Base-by-base conservation (phyloP, 1,140 invertebrate genomes). In the Idris sp. region DNA sequence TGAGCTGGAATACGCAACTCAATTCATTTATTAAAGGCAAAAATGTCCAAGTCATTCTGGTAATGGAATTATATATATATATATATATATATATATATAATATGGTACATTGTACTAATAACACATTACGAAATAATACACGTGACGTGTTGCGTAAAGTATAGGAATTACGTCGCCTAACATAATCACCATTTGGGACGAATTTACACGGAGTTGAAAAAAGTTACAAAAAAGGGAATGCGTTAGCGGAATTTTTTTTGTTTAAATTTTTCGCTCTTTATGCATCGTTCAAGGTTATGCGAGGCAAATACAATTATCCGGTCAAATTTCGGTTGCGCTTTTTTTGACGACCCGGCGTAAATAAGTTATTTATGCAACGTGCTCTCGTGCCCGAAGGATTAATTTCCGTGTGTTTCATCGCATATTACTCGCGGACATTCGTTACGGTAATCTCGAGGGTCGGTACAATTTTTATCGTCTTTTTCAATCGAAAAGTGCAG, bases 81-180 rank as follows among this genome's bases (percentile, higher is more conserved):
- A n/a, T n/a, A n/a, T n/a, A n/a, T n/a, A n/a, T n/a, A n/a, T n/a
- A n/a, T n/a, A n/a, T n/a, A n/a, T n/a, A 44, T 36, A 36, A 18
- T 53, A 36, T n/a, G n/a, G 59, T 53, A 59, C 46, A 59, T 48
- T 56, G 62, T 49, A 56, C 18, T 67, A 65, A 67, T 67, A 58
- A 68, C 40, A 38, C 28, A 49, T 58, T 51, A 18, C 54, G 56
- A 69, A 69, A 67, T 67, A 18, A 56, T 33, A 16, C 30, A 16
- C 16, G 38, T 19, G 16, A 54, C 36, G 15, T 9, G 28, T 19
- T 4, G 11, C 31, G 35, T 7, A 15, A 67, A 54, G 28, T 53
- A 59, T 16, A 69, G 22, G 22, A 18, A 59, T 59, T 51, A 49
- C 8, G 11, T 43, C 10, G n/a, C 11, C 9, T 2, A 8, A 8